Base-by-base conservation (phyloP, 2,888 invertebrate genomes). In the Mythimna pallens region DNA sequence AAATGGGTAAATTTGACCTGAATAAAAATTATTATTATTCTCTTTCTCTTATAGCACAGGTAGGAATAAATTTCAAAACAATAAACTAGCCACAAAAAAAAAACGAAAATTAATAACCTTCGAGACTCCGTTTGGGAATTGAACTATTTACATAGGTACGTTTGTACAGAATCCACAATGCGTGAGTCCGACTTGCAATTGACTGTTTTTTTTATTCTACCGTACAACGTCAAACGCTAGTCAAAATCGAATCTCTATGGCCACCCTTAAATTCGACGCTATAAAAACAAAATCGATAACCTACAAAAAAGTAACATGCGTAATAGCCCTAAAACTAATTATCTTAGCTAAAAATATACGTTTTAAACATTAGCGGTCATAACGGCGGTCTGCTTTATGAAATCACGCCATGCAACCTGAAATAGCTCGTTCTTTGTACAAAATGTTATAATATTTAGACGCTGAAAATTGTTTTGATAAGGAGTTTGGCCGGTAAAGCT, bases 301-400 rank as follows among this genome's bases (percentile, higher is more conserved):
- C 17, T 34, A 68, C 43, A 65, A 10, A 54, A 67, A 70, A 72
- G 57, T 30, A 70, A 52, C 63, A 73, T 72, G 76, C 63, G 76
- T 76, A 73, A 52, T 62, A 62, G 43, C 52, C 80, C 72, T 82
- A 64, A 85, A 71, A 73, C 43, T 77, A 78, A 80, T 85, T 85
- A 59, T 55, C 74, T 77, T 54, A 54, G 77, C 81, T 81, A 82
- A 88, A 86, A 85, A 88, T 85, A 83, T 73, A 78, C 73, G 76
- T 80, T 81, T 78, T 75, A 76, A 80, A 80, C 70, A 73, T 58
- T 63, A 70, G 52, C 64, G 17, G 63, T 77, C 80, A 80, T 82
- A 78, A 85, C 76, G 65, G 73, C 43, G 30, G 59, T 25, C 64
- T 67, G 68, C 36, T 82, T 76, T 78, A 80, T 85, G 71, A 68